Percentiles rank a stretch among this genome's conserved stretches.
phyloP scores from a whole-genome alignment of 2,113 vertebrate genomes.

The Oncorhynchus gorbuscha region DNA sequence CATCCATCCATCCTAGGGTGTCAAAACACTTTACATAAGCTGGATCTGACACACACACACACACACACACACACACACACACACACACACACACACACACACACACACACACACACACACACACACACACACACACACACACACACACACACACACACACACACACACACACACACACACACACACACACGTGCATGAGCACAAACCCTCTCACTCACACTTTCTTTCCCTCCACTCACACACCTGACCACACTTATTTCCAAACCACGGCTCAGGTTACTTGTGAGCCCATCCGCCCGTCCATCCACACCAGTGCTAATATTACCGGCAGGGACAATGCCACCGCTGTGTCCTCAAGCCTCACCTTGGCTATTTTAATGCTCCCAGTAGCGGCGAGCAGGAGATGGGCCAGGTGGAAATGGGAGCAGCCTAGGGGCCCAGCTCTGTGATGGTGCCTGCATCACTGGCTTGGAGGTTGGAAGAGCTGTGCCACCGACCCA shows the following conservation, averaged over 20 bases:
- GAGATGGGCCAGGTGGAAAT: too few relatives aligned
- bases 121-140: too few relatives aligned
- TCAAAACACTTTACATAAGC: conserved; percentile 29
- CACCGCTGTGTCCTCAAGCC: conserved; percentile 61
- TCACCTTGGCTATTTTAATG: conserved; percentile 64
- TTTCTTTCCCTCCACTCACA: not conserved
- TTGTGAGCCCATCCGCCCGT: conserved; percentile 27
- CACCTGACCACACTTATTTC: not conserved
- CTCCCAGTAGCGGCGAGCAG: not conserved
- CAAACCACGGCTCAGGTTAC: conserved; percentile 37
- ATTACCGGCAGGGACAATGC: conserved; percentile 41
- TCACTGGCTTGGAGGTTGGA: too few relatives aligned
- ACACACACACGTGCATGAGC: too few relatives aligned
- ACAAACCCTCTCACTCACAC: too few relatives aligned
- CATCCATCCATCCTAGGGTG: conserved; percentile 28
- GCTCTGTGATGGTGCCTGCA: too few relatives aligned
- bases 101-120: too few relatives aligned
- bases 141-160: too few relatives aligned
- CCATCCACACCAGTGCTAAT: conserved; percentile 48
- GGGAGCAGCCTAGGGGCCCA: too few relatives aligned
- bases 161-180: too few relatives aligned
- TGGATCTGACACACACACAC: conserved; percentile 28
- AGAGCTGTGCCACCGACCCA: too few relatives aligned
- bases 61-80: conserved; percentile 5
- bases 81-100: not conserved